Base-by-base conservation (phyloP, 1,140 invertebrate genomes). In the Plectus sambesii region DNA sequence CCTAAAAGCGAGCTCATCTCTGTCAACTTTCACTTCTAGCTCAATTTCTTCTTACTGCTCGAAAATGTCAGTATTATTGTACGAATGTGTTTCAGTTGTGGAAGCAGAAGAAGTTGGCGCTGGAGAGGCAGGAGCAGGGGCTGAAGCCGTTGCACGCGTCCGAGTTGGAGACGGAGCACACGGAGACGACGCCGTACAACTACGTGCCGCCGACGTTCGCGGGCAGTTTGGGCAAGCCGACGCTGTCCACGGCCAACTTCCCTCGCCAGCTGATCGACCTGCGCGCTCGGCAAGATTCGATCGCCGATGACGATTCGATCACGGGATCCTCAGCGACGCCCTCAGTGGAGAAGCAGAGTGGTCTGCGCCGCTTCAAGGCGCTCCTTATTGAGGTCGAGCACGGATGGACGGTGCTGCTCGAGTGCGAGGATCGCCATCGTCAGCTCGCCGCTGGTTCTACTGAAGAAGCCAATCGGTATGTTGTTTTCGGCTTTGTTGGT, bases 361-460 rank as follows among this genome's bases (percentile, higher is more conserved):
- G 47, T 2, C 46, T 43, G 5, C 44, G 49, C 9, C 40, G 42
- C 19, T 39, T 63, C 23, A 42, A 54, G 4, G 58, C 63, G 5
- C 36, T 66, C 3, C 25, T 55, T 2, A 35, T 63, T n/a, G 40
- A 49, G 9, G 66, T 63, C 39, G 62, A 63, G 43, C 61, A 60
- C 41, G 58, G 51, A 4, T 57, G 49, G 22, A 35, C 62, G 57
- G 23, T 26, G 25, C 37, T 62, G 1, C 15, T 60, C 6, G 59
- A 60, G 37, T 64, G 61, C 35, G 26, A 51, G 17, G 63, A 59
- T 24, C 30, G 59, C 6, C 45, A 37, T 20, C 48, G 51, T 33
- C 58, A 64, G 19, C 42, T 55, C 23, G 29, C 42, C 22, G n/a
- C n/a, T n/a, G n/a, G n/a, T n/a, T n/a, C n/a, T n/a, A n/a, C n/a